Evolutionary conservation across 2,888 invertebrate species (phyloP), one percentile per base, ranked within the genome.

Genomic region (Hypsopygia costalis): DNA sequence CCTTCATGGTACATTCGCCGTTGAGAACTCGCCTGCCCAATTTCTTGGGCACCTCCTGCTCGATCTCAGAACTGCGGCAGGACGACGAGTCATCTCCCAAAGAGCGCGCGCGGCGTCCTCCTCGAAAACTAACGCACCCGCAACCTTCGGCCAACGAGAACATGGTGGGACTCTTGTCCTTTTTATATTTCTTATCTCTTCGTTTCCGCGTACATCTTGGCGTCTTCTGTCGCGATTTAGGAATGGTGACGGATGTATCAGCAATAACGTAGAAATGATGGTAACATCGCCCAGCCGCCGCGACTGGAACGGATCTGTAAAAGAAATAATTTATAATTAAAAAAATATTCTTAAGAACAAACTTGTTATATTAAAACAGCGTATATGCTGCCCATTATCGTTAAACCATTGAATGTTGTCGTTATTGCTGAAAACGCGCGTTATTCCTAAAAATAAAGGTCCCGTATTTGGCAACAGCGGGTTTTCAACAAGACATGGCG

Each of bases 71-170:
- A 54, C 87, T 86, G 8, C 89, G 68, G 47, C 89, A 89, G 9
- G 89, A 88, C 1, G 89, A 87, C 8, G 86, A 83, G 55, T 86
- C 85, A 53, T 89, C 82, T 11, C 75, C 83, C 41, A 83, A 64
- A 25, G 85, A 78, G 30, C 83, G 69, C 38, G 81, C 65, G 41
- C 89, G 64, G 36, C 83, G 58, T 27, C 80, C 69, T 8, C 83
- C 75, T 32, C 88, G 69, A 56, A 85, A 81, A 49, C 81, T 80
- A 47, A 90, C 80, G 64, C 90, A 82, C 45, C 90, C 82, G 56
- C 90, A 81, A 43, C 90, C 81, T 58, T 90, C 83, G 47, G 88
- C 68, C 47, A 89, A 56, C 22, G 89, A 88, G 44, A 89, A 88
- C 89, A 88, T 88, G 10, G 74, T 81, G 63, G 83, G 76, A 74